Percentiles rank a stretch among this genome's conserved stretches.
These are phyloP conservation scores for Synergus itoensis DNA, from an alignment of 2,888 invertebrate species.

Conservation along the genomic window DNA sequence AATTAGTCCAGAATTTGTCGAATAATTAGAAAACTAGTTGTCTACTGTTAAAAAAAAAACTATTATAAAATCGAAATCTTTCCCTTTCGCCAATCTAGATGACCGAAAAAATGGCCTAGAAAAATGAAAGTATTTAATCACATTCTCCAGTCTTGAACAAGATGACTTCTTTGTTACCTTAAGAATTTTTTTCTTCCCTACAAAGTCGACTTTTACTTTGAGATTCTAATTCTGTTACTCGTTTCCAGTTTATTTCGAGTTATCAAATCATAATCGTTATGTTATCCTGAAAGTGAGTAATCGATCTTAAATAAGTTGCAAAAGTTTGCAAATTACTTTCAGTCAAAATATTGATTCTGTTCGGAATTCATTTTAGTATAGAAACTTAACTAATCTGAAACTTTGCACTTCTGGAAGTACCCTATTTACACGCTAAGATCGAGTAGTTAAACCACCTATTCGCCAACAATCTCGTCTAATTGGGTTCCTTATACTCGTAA, in stretches of 20 bases:
- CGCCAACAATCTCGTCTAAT: not conserved
- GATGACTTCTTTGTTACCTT: not conserved
- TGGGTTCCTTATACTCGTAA: too few species aligned
- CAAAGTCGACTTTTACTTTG: not conserved
- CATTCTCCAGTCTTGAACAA: not conserved
- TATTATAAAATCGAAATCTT: not conserved
- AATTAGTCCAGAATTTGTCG: conserved; percentile 4
- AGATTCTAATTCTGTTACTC: not conserved
- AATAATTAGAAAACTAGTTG: not conserved
- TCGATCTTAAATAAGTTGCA: not conserved
- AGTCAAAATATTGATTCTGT: not conserved
- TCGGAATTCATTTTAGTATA: not conserved
- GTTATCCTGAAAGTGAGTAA: not conserved
- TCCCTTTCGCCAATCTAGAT: not conserved
- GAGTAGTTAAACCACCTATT: not conserved
- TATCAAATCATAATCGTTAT: not conserved
- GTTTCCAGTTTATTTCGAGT: not conserved
- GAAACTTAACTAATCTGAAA: not conserved
- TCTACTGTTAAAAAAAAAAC: not conserved
- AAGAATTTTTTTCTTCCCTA: not conserved
- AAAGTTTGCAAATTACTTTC: not conserved
- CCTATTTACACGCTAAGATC: not conserved
- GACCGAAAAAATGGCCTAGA: not conserved
- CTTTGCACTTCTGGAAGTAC: not conserved
- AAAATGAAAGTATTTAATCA: conserved; percentile 26